These are phyloP conservation scores for Ophraella communa DNA, from an alignment of 2,888 invertebrate genomes.

Conservation along the genomic window DNA sequence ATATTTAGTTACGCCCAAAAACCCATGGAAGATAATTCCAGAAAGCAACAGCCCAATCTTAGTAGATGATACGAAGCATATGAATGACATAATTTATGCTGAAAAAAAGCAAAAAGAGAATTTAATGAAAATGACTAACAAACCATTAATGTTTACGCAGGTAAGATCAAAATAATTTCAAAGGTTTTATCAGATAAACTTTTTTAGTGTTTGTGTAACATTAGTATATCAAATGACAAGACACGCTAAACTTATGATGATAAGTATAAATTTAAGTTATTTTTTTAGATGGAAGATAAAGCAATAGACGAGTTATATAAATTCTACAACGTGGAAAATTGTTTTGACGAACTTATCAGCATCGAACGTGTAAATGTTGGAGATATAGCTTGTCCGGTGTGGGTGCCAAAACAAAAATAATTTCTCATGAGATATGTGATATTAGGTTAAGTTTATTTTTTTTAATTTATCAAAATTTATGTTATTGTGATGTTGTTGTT, in stretches of 20 bases:
- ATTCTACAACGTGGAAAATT: conserved; percentile 75
- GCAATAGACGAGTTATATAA: conserved; percentile 80
- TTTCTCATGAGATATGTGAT: not conserved
- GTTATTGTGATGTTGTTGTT: conserved; percentile 1
- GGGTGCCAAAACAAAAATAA: conserved; percentile 58
- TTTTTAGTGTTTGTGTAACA: too few species aligned
- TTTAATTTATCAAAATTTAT: not conserved
- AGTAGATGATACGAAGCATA: conserved; percentile 46
- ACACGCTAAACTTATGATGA: too few species aligned
- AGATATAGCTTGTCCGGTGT: conserved; percentile 66
- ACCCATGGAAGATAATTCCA: conserved; percentile 60
- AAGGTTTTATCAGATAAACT: not conserved
- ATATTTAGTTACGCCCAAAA: conserved; percentile 53
- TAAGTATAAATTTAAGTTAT: too few species aligned
- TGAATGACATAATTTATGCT: conserved; percentile 71
- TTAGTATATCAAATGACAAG: too few species aligned
- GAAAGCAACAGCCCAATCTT: conserved; percentile 56
- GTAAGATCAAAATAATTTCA: conserved; percentile 57
- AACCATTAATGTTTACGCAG: conserved; percentile 77
- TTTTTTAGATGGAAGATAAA: conserved; percentile 79
- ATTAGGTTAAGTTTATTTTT: not conserved
- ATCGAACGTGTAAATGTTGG: conserved; percentile 70
- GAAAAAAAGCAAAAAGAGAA: conserved; percentile 77
- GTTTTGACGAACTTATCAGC: conserved; percentile 76
- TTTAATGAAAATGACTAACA: conserved; percentile 73